Conservation (phyloP, 1,140 invertebrate species). For the Neuroterus valhalla region DNA sequence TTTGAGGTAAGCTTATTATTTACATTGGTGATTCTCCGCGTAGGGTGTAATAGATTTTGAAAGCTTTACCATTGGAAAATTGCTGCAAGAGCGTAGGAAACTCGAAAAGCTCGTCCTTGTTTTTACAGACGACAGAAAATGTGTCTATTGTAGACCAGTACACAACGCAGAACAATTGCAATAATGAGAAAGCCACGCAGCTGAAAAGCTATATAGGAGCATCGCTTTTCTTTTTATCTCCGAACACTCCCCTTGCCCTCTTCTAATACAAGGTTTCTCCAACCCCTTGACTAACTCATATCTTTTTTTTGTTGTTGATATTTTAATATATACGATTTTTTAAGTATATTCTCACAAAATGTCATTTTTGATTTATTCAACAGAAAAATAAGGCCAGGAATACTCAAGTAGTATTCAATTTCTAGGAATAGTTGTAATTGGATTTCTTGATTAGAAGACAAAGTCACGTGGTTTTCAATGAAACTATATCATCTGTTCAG, state of each 20-base stretch:
- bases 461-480: neutral
- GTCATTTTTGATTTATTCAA: no score
- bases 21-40: no score
- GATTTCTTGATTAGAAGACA: neutral
- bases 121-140: constrained; percentile 54
- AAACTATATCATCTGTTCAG: neutral
- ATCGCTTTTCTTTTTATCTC: constrained; percentile 33
- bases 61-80: neutral
- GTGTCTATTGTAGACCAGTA: constrained; percentile 66
- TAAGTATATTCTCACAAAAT: no score
- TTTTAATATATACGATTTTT: no score
- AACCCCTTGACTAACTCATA: neutral
- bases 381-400: neutral
- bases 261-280: constrained; percentile 12
- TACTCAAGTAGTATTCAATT: neutral
- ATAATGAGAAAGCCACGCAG: constrained; percentile 71
- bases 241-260: constrained; percentile 8
- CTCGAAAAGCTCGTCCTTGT: constrained; percentile 39
- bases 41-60: no score
- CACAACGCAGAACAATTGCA: constrained; percentile 65
- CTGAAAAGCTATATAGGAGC: constrained; percentile 48
- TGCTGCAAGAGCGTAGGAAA: neutral
- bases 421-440: neutral
- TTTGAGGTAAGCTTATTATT: no score
- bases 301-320: neutral